Conservation (phyloP, 2,888 invertebrate species). For the Idaea straminata region DNA sequence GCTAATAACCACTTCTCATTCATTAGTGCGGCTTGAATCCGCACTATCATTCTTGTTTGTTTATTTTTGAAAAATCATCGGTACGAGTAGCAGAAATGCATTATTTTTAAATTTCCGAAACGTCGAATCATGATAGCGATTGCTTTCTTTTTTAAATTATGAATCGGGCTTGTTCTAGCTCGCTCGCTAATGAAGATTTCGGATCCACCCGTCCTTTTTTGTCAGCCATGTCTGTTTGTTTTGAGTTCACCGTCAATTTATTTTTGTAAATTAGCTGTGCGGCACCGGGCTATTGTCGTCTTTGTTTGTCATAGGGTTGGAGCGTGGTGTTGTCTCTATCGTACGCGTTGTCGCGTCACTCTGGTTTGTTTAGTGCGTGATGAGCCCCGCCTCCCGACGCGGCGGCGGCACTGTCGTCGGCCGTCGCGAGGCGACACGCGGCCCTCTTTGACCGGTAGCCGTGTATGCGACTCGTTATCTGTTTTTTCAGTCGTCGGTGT, state of each 20-base stretch:
- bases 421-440: slow-evolving; percentile 27
- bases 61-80: slow-evolving; percentile 64
- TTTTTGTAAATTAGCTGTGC: slow-evolving; percentile 73
- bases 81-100: slow-evolving; percentile 61
- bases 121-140: slow-evolving; percentile 69
- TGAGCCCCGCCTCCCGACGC: slow-evolving; percentile 66
- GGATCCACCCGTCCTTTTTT: slow-evolving; percentile 73
- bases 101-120: slow-evolving; percentile 49
- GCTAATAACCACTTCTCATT: slow-evolving; percentile 64
- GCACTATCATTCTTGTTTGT: slow-evolving; percentile 66
- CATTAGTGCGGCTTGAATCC: slow-evolving; percentile 53
- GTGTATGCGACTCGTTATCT: slow-evolving; percentile 67
- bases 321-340: slow-evolving; percentile 49
- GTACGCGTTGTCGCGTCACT: slow-evolving; percentile 43
- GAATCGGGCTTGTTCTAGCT: slow-evolving; percentile 60
- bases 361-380: slow-evolving; percentile 78
- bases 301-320: slow-evolving; percentile 27
- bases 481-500: slow-evolving; percentile 70
- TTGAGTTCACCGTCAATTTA: slow-evolving; percentile 76
- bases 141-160: slow-evolving; percentile 63
- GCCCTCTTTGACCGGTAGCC: slow-evolving; percentile 75
- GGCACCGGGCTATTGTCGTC: slow-evolving; percentile 61
- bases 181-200: slow-evolving; percentile 69
- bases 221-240: slow-evolving; percentile 78
- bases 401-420: slow-evolving; percentile 40